Evolutionary conservation across 2,888 invertebrate species (phyloP), one percentile per base, ranked within the genome.

Genomic region (Bellardia bayeri): DNA sequence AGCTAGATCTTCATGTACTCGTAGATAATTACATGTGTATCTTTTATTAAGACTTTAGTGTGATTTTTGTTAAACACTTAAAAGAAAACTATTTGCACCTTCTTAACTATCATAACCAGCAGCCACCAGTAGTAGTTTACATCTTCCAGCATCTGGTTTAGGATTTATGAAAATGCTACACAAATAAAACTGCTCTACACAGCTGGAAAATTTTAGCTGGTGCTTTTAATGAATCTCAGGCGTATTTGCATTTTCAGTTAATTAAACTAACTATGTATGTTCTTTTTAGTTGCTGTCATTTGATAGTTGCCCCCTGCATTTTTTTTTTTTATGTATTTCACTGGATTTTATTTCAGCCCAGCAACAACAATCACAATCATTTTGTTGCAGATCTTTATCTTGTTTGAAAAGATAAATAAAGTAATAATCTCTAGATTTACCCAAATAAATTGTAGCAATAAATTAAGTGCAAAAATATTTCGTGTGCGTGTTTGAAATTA

Each of bases 31-130:
- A 11, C n/a, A 33, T 64, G 30, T 72, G 23, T 76, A 9, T 33
- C 56, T 58, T 71, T 63, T 64, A 83, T 72, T 87, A 85, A 64
- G 82, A 87, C 58, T 63, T 33, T 58, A 71, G 87, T 87, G 87
- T 71, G 85, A 87, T 64, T 85, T 87, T 87, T 80, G 85, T 85
- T 58, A 79, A 63, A 68, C 49, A 74, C 71, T 72, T 68, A 74
- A 23, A 23, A 82, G 71, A 84, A 87, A 64, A 68, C 33, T 51
- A 30, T 79, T 71, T 68, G 51, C 58, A 85, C 76, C 74, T 81
- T 71, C 23, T 33, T 13, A 42, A 16, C 49, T 7, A 51, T 37
- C 23, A 61, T 61, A 14, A 16, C n/a, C n/a, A n/a, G 30, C 8
- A 30, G 3, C 37, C 13, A 45, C 4, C 63, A 13, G 7, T 23